phyloP scores from a whole-genome alignment of 2,888 invertebrate species.

The Drosophila pegasa region DNA sequence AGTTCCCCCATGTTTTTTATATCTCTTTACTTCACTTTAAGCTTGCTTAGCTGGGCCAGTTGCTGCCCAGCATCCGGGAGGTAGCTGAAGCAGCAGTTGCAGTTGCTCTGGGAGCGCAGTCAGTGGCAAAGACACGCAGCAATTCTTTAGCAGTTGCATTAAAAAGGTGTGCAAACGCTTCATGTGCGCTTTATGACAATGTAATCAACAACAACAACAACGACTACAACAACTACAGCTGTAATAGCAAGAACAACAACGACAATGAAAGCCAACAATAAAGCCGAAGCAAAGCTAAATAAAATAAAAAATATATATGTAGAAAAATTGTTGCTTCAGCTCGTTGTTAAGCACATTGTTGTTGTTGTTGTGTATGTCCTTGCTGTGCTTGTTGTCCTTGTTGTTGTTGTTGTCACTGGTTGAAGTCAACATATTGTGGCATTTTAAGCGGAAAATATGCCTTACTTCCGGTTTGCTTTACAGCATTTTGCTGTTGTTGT shows the following conservation, averaged over 20 bases:
- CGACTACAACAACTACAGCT: conserved; percentile 18
- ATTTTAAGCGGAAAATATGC: conserved; percentile 73
- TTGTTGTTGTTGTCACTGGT: conserved; percentile 11
- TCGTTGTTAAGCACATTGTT: conserved; percentile 17
- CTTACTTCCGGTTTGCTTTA: conserved; percentile 52
- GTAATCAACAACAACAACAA: conserved; percentile 8
- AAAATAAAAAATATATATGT: conserved; percentile 34
- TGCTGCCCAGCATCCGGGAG: background rate
- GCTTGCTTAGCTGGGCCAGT: background rate
- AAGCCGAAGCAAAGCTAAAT: conserved; percentile 45
- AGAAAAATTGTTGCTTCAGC: conserved; percentile 49
- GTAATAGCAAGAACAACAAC: conserved; percentile 15
- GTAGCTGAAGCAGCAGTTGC: background rate
- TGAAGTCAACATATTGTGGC: conserved; percentile 61
- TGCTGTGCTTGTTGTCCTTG: background rate
- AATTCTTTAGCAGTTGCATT: conserved; percentile 14
- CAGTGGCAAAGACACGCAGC: background rate
- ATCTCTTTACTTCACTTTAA: background rate
- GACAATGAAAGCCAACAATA: conserved; percentile 35
- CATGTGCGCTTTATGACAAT: conserved; percentile 47
- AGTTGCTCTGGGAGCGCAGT: background rate
- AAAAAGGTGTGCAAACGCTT: conserved; percentile 52
- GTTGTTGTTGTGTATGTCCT: conserved; percentile 7
- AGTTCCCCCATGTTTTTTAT: conserved; percentile 15
- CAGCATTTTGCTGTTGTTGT: conserved; percentile 13